Percentiles rank a stretch among this genome's conserved stretches.
phyloP scores from a whole-genome alignment of 2,113 vertebrate species.

The Dendropsophus ebraccatus region DNA sequence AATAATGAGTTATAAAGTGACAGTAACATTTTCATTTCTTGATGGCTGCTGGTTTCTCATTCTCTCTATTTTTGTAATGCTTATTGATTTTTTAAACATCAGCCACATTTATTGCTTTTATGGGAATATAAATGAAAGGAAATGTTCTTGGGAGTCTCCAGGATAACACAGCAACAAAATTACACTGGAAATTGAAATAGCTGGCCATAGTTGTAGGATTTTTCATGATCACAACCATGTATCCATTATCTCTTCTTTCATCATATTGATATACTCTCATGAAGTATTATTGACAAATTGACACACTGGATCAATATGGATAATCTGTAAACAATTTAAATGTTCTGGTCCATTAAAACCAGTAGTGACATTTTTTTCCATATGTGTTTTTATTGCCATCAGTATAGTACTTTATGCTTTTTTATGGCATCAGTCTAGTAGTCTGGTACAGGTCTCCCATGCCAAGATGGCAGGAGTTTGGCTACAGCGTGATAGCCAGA shows the following conservation, averaged over 20 bases:
- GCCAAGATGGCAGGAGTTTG: too few relatives aligned
- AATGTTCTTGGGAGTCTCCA: neutral
- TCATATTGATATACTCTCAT: neutral
- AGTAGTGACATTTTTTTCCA: too few relatives aligned
- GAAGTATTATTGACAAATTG: neutral
- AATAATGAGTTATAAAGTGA: neutral
- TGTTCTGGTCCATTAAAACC: too few relatives aligned
- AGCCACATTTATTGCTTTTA: neutral
- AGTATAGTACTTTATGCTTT: too few relatives aligned
- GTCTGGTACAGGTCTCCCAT: too few relatives aligned
- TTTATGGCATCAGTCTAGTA: too few relatives aligned
- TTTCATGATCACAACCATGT: neutral
- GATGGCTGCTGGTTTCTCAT: constrained; percentile 6
- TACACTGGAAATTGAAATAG: neutral
- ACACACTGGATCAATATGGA: neutral
- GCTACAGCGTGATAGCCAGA: too few relatives aligned
- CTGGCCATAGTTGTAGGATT: neutral
- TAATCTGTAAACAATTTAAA: neutral
- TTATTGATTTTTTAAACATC: constrained; percentile 18
- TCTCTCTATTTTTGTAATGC: neutral
- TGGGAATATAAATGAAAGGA: constrained; percentile 13
- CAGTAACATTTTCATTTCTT: constrained; percentile 5
- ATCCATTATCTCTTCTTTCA: neutral
- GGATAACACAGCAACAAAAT: neutral
- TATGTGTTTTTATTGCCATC: too few relatives aligned